phyloP scores from a whole-genome alignment of 2,797 vertebrate genomes.

The Sebastes jordani region DNA sequence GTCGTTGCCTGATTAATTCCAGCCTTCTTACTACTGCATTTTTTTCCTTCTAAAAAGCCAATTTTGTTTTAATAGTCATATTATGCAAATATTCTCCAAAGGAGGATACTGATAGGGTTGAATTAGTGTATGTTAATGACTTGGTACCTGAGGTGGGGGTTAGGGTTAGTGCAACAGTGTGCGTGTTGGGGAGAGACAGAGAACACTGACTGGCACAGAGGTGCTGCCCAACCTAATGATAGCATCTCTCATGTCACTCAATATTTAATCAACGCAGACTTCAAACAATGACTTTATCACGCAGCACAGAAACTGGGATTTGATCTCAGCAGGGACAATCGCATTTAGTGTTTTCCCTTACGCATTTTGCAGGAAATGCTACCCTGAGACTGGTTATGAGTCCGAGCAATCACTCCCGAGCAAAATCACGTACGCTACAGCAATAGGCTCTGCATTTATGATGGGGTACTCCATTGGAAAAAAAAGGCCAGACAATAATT shows the following conservation, averaged over 20 bases:
- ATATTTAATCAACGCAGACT: slow-evolving; percentile 60
- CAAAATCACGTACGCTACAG: slow-evolving; percentile 33
- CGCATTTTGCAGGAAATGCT: slow-evolving; percentile 49
- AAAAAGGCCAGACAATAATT: slow-evolving; percentile 46
- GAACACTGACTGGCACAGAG: slow-evolving; percentile 6
- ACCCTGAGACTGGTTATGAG: slow-evolving; percentile 43
- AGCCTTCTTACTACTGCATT: slow-evolving; percentile 1
- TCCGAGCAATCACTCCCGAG: slow-evolving; percentile 42
- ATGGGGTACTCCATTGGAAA: slow-evolving; percentile 31
- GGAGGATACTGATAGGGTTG: slow-evolving; percentile 25
- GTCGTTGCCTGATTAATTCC: slow-evolving; percentile 58
- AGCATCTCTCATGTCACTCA: slow-evolving; percentile 49
- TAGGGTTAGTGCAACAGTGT: background rate
- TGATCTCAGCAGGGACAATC: slow-evolving; percentile 30
- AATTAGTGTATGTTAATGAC: slow-evolving; percentile 15
- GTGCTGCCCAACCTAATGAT: slow-evolving; percentile 26
- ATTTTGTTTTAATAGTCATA: slow-evolving; percentile 31
- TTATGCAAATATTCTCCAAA: slow-evolving; percentile 31
- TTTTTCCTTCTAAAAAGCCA: background rate
- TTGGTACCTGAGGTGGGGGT: background rate
- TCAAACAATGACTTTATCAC: slow-evolving; percentile 55
- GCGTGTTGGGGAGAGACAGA: background rate
- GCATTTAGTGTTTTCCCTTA: slow-evolving; percentile 32
- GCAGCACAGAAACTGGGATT: slow-evolving; percentile 30
- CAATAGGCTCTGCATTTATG: slow-evolving; percentile 51